Conservation (phyloP, 2,888 invertebrate genomes). For the Meiosimyza decipiens region DNA sequence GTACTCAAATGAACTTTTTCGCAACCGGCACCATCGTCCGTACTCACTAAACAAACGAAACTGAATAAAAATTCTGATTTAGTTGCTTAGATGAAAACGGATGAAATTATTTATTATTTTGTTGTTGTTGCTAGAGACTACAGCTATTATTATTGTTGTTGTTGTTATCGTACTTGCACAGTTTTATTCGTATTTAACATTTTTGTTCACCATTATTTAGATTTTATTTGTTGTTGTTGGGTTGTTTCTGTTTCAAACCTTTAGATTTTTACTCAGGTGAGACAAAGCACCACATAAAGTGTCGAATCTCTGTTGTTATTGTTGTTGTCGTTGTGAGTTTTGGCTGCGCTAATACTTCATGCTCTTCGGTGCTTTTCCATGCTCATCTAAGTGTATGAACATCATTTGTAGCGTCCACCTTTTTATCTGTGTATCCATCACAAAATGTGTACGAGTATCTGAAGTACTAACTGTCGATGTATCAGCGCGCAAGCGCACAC, state of each 20-base stretch:
- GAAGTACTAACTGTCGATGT: no score
- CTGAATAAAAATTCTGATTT: slow-evolving; percentile 64
- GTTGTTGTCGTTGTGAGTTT: neutral
- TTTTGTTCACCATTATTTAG: slow-evolving; percentile 24
- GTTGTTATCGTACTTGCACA: slow-evolving; percentile 35
- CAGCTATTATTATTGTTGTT: slow-evolving; percentile 27
- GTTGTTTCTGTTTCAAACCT: slow-evolving; percentile 47
- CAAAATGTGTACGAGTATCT: no score
- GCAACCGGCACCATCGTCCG: slow-evolving; percentile 55
- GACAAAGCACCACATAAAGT: slow-evolving; percentile 36
- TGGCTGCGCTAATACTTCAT: slow-evolving; percentile 10
- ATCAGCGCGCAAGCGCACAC: neutral
- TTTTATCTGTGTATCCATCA: no score
- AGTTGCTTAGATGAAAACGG: slow-evolving; percentile 55
- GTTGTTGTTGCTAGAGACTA: slow-evolving; percentile 35
- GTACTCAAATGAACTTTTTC: slow-evolving; percentile 10
- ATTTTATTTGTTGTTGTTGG: neutral
- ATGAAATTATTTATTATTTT: slow-evolving; percentile 41
- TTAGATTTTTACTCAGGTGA: slow-evolving; percentile 53
- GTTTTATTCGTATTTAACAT: slow-evolving; percentile 30
- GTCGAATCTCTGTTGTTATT: slow-evolving; percentile 25
- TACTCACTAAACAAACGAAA: slow-evolving; percentile 65
- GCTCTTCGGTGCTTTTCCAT: neutral
- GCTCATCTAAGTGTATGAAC: slow-evolving; percentile 20
- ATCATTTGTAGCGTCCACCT: slow-evolving; percentile 18